phyloP scores from a whole-genome alignment of 2,888 invertebrate species.

The Eurois occulta region DNA sequence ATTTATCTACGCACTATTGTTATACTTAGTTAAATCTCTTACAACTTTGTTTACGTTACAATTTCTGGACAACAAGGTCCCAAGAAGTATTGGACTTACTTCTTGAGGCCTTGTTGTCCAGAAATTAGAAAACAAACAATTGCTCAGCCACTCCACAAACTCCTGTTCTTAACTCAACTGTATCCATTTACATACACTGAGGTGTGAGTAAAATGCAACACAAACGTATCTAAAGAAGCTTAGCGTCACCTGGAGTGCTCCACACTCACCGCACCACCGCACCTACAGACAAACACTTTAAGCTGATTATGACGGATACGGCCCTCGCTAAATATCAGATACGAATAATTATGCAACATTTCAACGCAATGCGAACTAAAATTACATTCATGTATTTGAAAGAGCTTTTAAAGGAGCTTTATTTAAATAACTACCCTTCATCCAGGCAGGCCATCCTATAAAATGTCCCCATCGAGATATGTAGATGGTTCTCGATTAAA shows the following conservation, averaged over 20 bases:
- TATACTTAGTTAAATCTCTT: background rate
- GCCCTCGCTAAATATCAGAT: slow-evolving; percentile 60
- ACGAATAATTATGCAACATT: slow-evolving; percentile 38
- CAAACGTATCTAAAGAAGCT: slow-evolving; percentile 77
- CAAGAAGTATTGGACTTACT: background rate
- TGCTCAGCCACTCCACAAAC: background rate
- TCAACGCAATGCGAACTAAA: slow-evolving; percentile 39
- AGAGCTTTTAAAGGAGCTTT: slow-evolving; percentile 21
- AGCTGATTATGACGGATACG: slow-evolving; percentile 81
- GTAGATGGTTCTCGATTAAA: background rate
- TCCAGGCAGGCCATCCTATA: background rate
- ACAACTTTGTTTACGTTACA: background rate
- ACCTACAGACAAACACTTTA: slow-evolving; percentile 77
- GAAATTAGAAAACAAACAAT: slow-evolving; percentile 24
- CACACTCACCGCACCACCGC: slow-evolving; percentile 71
- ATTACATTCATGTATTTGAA: slow-evolving; percentile 37
- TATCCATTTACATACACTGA: slow-evolving; percentile 48
- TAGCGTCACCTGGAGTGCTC: slow-evolving; percentile 77
- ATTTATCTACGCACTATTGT: background rate
- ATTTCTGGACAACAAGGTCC: background rate
- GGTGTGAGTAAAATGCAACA: slow-evolving; percentile 72
- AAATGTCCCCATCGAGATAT: background rate
- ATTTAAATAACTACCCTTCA: background rate
- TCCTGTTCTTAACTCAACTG: slow-evolving; percentile 16
- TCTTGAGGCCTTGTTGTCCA: too few species aligned